Conservation (phyloP, 2,888 invertebrate genomes). For the Caenorhabditis parvicauda region DNA sequence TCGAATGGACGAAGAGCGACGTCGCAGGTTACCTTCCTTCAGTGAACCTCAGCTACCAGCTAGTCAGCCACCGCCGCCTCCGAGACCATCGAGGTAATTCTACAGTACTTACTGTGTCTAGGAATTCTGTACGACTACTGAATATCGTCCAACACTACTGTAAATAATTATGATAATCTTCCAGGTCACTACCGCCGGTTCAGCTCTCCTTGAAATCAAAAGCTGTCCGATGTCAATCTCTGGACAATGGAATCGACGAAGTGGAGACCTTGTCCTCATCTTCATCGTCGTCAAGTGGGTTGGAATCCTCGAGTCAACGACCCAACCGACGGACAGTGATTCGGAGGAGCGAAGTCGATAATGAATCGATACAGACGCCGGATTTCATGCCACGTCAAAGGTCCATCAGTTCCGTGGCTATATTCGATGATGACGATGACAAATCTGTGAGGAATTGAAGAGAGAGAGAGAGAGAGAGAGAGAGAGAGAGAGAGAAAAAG, state of each 20-base stretch:
- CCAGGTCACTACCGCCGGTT: constrained; percentile 28
- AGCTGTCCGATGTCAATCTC: too few relatives aligned
- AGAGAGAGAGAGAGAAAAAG: too few relatives aligned
- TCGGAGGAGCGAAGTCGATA: constrained; percentile 27
- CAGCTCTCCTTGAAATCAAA: not conserved
- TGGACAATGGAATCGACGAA: too few relatives aligned
- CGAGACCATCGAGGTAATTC: not conserved
- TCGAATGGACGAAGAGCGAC: too few relatives aligned
- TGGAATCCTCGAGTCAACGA: not conserved
- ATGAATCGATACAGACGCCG: constrained; percentile 48
- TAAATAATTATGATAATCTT: constrained; percentile 5
- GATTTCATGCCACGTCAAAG: constrained; percentile 35
- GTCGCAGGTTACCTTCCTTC: too few relatives aligned
- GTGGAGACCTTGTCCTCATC: too few relatives aligned
- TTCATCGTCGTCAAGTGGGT: not conserved
- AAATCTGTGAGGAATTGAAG: too few relatives aligned
- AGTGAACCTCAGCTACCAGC: constrained; percentile 19
- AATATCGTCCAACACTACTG: too few relatives aligned
- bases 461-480: too few relatives aligned
- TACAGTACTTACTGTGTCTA: not conserved
- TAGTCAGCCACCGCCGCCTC: constrained; percentile 16
- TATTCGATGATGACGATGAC: constrained; percentile 37
- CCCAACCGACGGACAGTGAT: constrained; percentile 33
- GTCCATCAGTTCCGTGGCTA: constrained; percentile 41
- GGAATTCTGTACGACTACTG: too few relatives aligned